Evolutionary conservation across 2,888 invertebrate species (phyloP).

Genomic region (Synanthedon vespiformis): DNA sequence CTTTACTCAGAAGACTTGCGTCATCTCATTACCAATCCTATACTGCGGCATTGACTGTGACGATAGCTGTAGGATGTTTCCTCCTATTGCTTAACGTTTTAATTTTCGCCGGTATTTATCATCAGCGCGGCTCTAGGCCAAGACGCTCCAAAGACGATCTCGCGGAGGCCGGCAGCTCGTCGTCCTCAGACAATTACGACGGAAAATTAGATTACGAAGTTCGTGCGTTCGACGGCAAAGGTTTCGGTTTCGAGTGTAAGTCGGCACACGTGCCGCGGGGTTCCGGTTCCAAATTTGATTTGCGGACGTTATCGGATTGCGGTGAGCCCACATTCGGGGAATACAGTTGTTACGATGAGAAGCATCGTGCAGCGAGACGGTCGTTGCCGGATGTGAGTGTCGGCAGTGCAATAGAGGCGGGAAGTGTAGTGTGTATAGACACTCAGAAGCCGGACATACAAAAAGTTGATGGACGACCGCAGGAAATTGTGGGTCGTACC

Average conservation of each 20-base stretch:
- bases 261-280: conserved; percentile 65
- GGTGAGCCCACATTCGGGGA: conserved; percentile 72
- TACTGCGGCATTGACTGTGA: conserved; percentile 88
- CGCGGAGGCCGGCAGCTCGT: conserved; percentile 78
- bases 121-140: conserved; percentile 80
- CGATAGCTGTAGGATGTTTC: conserved; percentile 88
- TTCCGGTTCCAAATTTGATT: conserved; percentile 55
- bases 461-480: conserved; percentile 45
- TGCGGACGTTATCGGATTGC: conserved; percentile 64
- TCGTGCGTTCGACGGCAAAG: conserved; percentile 65
- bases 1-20: conserved; percentile 80
- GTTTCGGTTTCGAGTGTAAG: conserved; percentile 69
- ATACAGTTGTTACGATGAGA: conserved; percentile 76
- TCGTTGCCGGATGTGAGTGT: conserved; percentile 73
- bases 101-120: conserved; percentile 90
- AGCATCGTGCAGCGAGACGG: conserved; percentile 69
- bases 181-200: conserved; percentile 74
- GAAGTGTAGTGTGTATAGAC: conserved; percentile 63
- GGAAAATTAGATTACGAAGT: conserved; percentile 68
- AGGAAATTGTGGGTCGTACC: conserved; percentile 49
- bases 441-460: conserved; percentile 66
- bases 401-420: conserved; percentile 71
- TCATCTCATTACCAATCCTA: conserved; percentile 89
- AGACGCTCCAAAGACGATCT: conserved; percentile 83
- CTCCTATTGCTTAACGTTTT: conserved; percentile 83